Evolutionary conservation across 2,113 vertebrate species (phyloP).

Genomic region (Sakesphorus luctuosus): DNA sequence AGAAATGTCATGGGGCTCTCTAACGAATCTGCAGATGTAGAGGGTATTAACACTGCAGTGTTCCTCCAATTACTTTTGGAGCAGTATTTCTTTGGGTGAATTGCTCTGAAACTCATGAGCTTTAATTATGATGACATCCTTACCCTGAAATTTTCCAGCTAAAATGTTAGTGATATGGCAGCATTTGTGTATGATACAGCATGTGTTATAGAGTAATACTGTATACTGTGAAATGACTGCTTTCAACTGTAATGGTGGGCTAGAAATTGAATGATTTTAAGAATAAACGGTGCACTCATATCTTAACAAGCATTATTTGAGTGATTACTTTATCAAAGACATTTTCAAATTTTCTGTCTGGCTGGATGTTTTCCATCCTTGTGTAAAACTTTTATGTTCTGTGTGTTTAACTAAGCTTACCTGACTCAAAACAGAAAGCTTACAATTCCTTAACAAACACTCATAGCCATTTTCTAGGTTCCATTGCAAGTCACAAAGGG

Average conservation of each 20-base stretch:
- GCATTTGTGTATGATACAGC: neutral
- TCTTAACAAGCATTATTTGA: neutral
- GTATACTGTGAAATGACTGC: no score
- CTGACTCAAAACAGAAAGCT: neutral
- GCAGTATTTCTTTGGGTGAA: neutral
- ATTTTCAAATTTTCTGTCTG: neutral
- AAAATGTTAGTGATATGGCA: neutral
- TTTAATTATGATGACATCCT: neutral
- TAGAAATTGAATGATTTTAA: neutral
- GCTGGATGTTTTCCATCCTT: neutral
- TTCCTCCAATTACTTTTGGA: neutral
- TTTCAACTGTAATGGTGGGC: neutral
- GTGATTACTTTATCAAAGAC: neutral
- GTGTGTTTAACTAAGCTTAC: neutral
- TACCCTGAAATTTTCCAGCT: neutral
- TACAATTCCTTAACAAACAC: neutral
- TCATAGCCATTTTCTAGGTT: neutral
- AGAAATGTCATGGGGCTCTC: neutral
- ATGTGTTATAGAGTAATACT: neutral
- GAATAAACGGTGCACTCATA: neutral
- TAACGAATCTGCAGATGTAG: neutral
- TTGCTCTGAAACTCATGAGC: neutral
- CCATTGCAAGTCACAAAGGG: neutral
- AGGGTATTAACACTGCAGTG: neutral
- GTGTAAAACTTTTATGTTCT: neutral